These are phyloP conservation scores for Selene dorsalis DNA, from an alignment of 2,797 vertebrate genomes.

Conservation along the genomic window DNA sequence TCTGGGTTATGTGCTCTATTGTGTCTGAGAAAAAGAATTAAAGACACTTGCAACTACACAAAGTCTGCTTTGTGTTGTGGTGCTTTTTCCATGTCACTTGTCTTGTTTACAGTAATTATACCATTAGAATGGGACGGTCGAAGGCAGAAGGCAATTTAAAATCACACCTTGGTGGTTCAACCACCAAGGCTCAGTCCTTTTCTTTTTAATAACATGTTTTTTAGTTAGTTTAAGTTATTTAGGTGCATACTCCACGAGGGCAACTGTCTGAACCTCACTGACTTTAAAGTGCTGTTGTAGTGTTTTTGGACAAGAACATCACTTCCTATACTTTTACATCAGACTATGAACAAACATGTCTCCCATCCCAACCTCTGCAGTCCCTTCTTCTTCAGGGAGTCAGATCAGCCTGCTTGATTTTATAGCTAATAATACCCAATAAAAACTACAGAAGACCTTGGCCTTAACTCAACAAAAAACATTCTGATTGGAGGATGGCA, in stretches of 20 bases:
- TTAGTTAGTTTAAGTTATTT: neutral
- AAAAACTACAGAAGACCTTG: neutral
- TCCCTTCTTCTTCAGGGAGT: neutral
- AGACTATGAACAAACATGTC: neutral
- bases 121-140: neutral
- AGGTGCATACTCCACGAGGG: neutral
- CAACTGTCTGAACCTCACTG: neutral
- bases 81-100: slow-evolving; percentile 3
- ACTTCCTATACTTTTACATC: neutral
- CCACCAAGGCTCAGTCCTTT: neutral
- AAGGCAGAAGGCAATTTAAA: neutral
- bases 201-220: neutral
- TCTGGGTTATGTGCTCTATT: slow-evolving; percentile 79
- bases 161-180: neutral
- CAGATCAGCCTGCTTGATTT: neutral
- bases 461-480: neutral
- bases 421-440: neutral
- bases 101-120: slow-evolving; percentile 3
- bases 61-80: slow-evolving; percentile 11
- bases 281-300: neutral
- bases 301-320: neutral
- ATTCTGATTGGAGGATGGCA: neutral
- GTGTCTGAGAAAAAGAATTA: slow-evolving; percentile 82
- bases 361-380: neutral
- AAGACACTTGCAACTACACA: slow-evolving; percentile 76